phyloP scores from a whole-genome alignment of 2,888 invertebrate species.

The Iphiclides podalirius region DNA sequence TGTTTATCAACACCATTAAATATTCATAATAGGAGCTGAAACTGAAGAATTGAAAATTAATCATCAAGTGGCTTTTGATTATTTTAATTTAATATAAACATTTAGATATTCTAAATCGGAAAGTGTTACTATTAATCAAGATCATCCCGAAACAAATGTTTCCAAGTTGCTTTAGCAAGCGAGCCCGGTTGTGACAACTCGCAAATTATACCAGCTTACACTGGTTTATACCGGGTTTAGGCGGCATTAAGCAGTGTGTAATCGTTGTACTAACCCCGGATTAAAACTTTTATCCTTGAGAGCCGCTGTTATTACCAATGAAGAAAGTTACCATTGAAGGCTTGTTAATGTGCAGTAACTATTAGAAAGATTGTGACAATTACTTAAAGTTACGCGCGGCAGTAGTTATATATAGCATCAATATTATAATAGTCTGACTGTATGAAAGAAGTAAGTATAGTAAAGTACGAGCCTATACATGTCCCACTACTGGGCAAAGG shows the following conservation, averaged over 20 bases:
- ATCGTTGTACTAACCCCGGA: slow-evolving; percentile 32
- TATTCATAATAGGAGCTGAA: no score
- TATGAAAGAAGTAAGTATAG: no score
- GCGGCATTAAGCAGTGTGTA: slow-evolving; percentile 33
- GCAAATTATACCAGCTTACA: slow-evolving; percentile 28
- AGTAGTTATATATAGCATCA: no score
- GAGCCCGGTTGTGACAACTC: slow-evolving; percentile 25
- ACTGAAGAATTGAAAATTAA: no score
- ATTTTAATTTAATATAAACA: slow-evolving; percentile 16
- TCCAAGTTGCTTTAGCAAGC: slow-evolving; percentile 19
- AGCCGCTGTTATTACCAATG: slow-evolving; percentile 29
- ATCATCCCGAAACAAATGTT: slow-evolving; percentile 24
- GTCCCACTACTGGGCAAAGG: no score
- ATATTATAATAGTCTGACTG: no score
- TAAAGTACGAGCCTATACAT: no score
- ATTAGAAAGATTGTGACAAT: slow-evolving; percentile 4
- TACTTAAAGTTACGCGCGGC: no score
- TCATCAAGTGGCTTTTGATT: no score
- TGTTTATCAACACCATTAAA: no score
- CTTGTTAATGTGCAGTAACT: background rate
- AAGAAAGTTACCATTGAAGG: slow-evolving; percentile 29
- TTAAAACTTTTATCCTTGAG: slow-evolving; percentile 32
- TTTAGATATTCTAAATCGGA: slow-evolving; percentile 13
- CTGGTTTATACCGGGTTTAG: slow-evolving; percentile 22
- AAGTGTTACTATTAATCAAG: slow-evolving; percentile 26